Evolutionary conservation across 2,888 invertebrate species (phyloP).

Genomic region (Luffia ferchaultella): DNA sequence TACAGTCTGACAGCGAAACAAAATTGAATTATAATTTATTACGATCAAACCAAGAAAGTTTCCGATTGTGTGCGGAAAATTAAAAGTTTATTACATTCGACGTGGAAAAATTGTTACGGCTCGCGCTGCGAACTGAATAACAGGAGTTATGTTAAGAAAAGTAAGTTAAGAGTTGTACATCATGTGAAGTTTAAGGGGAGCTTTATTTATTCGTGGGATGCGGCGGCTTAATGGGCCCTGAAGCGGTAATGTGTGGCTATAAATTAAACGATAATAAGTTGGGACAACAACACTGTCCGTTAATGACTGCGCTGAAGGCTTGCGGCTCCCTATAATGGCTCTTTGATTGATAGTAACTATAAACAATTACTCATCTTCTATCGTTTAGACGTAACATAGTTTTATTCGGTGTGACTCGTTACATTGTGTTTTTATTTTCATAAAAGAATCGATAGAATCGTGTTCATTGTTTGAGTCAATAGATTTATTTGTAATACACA

Average conservation of each 20-base stretch:
- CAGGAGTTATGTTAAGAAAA: constrained; percentile 17
- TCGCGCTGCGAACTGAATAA: constrained; percentile 12
- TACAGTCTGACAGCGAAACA: too few relatives aligned
- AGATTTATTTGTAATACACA: too few relatives aligned
- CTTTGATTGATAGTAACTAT: neutral
- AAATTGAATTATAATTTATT: neutral
- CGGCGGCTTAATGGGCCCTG: constrained; percentile 49
- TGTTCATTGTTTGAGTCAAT: too few relatives aligned
- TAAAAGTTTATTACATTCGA: neutral
- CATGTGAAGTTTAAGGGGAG: constrained; percentile 38
- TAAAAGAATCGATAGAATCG: too few relatives aligned
- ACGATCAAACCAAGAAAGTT: neutral
- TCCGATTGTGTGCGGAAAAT: neutral
- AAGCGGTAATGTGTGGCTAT: constrained; percentile 60
- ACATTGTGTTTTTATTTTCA: too few relatives aligned
- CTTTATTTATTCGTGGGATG: constrained; percentile 40
- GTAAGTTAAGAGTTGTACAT: constrained; percentile 29
- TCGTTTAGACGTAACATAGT: too few relatives aligned
- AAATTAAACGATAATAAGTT: constrained; percentile 64
- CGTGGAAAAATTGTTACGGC: constrained; percentile 4
- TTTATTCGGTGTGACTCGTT: too few relatives aligned
- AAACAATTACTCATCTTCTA: neutral
- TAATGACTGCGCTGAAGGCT: constrained; percentile 26
- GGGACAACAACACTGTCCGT: constrained; percentile 51
- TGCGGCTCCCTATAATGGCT: neutral